Base-by-base conservation (phyloP, 2,888 invertebrate genomes). In the Pseudanteris insignis region DNA sequence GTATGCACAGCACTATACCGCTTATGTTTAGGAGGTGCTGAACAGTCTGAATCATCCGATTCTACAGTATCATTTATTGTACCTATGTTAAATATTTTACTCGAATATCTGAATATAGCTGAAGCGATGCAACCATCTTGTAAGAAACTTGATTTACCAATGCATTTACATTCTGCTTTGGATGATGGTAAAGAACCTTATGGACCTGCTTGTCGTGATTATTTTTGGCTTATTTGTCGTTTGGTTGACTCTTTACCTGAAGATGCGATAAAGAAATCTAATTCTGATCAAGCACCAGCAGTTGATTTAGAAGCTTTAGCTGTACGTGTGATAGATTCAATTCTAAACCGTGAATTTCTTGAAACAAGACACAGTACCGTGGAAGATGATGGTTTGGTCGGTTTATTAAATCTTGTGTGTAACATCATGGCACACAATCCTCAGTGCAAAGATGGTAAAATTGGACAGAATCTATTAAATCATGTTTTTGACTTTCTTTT, bases 171-270 rank as follows among this genome's bases (percentile, higher is more conserved):
- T 48, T 85, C 86, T 33, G 85, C 84, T 18, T 76, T 85, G 0
- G 89, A 90, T 70, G 89, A 90, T 72, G 64, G 64, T 1, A 94
- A 96, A 75, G 95, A 95, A 74, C 93, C 94, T 0, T 95, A 94
- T 75, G 96, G 95, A 0, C 94, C 95, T 0, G 95, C 95, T 1
- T 96, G 95, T 75, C 83, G 94, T 4, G 96, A 96, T 77, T 96
- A 94, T 80, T 96, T 96, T 79, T 95, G 95, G 94, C 83, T 96
- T 2, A 85, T 94, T 8, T 92, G 94, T 65, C 85, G 94, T 21
- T 84, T 96, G 10, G 90, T 96, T 0, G 96, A 96, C 71, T 91
- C 91, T 1, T 76, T 94, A 15, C 90, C 91, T 0, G 89, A 89
- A 51, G 92, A 92, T 60, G 86, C 89, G 69, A 86, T 92, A 15